Evolutionary conservation across 2,888 invertebrate species (phyloP).

Genomic region (Amphimallon solstitiale): DNA sequence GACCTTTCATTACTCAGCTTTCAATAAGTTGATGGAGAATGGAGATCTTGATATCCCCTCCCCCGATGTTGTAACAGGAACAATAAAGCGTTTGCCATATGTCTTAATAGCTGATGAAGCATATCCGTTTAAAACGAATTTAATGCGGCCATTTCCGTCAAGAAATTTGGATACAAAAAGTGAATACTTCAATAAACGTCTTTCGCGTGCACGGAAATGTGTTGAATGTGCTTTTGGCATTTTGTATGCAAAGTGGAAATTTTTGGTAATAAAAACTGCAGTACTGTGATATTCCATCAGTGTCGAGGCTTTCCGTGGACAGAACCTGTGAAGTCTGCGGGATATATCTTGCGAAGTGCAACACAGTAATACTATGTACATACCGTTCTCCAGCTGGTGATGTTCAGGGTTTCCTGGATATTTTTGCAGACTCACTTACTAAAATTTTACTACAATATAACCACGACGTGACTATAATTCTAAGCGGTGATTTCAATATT

Average conservation of each 20-base stretch:
- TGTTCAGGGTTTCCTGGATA: too few relatives aligned
- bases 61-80: slow-evolving; percentile 30
- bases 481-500: too few relatives aligned
- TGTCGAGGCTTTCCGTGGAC: too few relatives aligned
- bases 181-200: slow-evolving; percentile 1
- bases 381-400: too few relatives aligned
- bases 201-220: slow-evolving; percentile 12
- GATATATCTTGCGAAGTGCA: too few relatives aligned
- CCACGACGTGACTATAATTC: too few relatives aligned
- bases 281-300: too few relatives aligned
- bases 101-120: slow-evolving; percentile 13
- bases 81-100: background rate
- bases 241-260: slow-evolving; percentile 10
- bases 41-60: slow-evolving; percentile 39
- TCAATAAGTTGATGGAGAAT: slow-evolving; percentile 26
- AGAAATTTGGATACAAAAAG: background rate
- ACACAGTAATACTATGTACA: too few relatives aligned
- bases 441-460: too few relatives aligned
- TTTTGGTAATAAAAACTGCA: slow-evolving; percentile 3
- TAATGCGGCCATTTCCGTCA: background rate
- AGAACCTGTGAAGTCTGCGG: too few relatives aligned
- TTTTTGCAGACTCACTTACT: too few relatives aligned
- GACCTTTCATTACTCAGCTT: slow-evolving; percentile 36
- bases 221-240: slow-evolving; percentile 29
- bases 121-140: slow-evolving; percentile 1